phyloP scores from a whole-genome alignment of 2,797 vertebrate species.

The Ciconia nigra region DNA sequence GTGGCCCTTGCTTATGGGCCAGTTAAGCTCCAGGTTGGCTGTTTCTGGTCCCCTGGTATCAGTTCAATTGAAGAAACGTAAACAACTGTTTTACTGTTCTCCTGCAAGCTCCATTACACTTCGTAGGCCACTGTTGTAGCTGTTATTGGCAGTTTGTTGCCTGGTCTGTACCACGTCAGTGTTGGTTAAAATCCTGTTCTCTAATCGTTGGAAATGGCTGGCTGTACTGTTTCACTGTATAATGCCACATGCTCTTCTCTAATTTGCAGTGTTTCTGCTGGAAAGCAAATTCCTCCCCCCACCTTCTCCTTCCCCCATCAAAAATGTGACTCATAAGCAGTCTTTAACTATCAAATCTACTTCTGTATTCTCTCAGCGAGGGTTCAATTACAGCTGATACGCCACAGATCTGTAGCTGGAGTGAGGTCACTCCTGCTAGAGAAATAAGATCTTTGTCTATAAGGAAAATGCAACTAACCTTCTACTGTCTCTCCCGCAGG shows the following conservation, averaged over 20 bases:
- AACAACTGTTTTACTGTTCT: background rate
- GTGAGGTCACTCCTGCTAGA: constrained; percentile 50
- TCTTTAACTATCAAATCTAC: constrained; percentile 51
- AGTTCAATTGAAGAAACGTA: background rate
- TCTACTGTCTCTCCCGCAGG: constrained; percentile 70
- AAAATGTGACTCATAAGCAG: constrained; percentile 63
- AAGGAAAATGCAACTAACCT: constrained; percentile 68
- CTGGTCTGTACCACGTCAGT: background rate
- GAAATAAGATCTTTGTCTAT: constrained; percentile 59
- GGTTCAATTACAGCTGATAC: constrained; percentile 51
- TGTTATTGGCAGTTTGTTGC: constrained; percentile 1
- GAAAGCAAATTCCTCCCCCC: constrained; percentile 26
- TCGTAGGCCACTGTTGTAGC: background rate
- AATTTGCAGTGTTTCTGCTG: constrained; percentile 44
- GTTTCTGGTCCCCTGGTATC: background rate
- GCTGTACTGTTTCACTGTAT: background rate
- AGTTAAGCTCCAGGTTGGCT: background rate
- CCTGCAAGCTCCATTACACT: background rate
- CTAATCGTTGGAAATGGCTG: constrained; percentile 3
- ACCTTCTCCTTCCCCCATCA: background rate
- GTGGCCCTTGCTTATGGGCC: background rate
- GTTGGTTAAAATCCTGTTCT: constrained; percentile 40
- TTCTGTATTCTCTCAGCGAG: constrained; percentile 56
- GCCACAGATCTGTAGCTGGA: constrained; percentile 50
- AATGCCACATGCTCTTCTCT: constrained; percentile 21